phyloP scores from a whole-genome alignment of 2,113 vertebrate species.

The Microcebus ravelobensis region DNA sequence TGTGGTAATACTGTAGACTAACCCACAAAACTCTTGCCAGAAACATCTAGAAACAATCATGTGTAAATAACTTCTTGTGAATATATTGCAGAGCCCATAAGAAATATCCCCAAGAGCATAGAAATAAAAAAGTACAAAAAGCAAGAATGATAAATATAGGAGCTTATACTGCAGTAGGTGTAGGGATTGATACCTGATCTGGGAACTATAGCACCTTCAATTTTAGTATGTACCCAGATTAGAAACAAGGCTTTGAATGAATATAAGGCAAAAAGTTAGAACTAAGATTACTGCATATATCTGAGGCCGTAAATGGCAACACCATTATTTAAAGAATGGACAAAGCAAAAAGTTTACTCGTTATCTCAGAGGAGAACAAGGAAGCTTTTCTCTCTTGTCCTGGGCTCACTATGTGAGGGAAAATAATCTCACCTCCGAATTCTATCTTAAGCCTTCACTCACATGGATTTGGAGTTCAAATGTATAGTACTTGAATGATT shows the following conservation, averaged over 20 bases:
- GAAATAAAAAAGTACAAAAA: conserved; percentile 13
- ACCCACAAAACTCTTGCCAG: background rate
- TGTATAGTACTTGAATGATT: background rate
- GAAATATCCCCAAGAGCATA: background rate
- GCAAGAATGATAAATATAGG: background rate
- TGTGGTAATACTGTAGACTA: background rate
- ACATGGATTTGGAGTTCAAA: background rate
- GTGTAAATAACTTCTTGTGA: conserved; percentile 1
- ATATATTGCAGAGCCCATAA: background rate
- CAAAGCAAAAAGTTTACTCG: background rate
- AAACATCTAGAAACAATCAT: background rate
- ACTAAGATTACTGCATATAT: background rate
- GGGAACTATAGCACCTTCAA: background rate
- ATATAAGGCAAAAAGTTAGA: background rate
- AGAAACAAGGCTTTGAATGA: conserved; percentile 8
- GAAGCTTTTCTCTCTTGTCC: background rate
- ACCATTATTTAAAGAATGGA: background rate
- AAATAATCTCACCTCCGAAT: background rate
- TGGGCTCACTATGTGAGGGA: background rate
- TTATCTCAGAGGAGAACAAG: background rate
- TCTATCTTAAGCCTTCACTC: background rate
- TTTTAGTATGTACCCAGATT: background rate
- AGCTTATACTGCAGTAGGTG: background rate
- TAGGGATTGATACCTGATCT: background rate
- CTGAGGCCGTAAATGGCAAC: background rate